Conservation (phyloP, 2,888 invertebrate species). For the Ophonus ardosiacus region DNA sequence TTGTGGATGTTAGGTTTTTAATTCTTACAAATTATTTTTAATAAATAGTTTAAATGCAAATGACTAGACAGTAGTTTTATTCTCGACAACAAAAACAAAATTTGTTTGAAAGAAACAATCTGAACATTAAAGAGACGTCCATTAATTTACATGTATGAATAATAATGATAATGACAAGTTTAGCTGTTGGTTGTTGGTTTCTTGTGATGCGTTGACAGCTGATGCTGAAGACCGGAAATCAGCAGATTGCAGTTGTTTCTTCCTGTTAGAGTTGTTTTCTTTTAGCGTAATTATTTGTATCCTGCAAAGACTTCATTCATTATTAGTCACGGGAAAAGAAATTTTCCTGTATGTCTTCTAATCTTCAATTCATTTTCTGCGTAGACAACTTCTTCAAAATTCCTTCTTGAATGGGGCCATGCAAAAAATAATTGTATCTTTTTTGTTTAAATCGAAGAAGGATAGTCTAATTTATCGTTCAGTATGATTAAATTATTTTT, state of each 20-base stretch:
- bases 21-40: not conserved
- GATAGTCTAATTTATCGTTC: too few relatives aligned
- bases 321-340: not conserved
- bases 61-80: constrained; percentile 4
- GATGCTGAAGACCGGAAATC: constrained; percentile 15
- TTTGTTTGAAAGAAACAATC: not conserved
- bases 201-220: constrained; percentile 26
- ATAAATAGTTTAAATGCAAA: constrained; percentile 11
- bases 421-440: too few relatives aligned
- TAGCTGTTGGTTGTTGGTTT: not conserved
- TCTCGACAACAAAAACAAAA: not conserved
- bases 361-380: not conserved
- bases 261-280: constrained; percentile 12
- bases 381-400: too few relatives aligned
- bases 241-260: constrained; percentile 30
- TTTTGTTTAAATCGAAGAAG: too few relatives aligned
- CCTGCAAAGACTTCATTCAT: not conserved
- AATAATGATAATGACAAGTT: constrained; percentile 33
- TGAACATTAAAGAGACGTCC: constrained; percentile 25
- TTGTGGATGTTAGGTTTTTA: not conserved
- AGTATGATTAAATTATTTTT: too few relatives aligned
- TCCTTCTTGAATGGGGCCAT: too few relatives aligned
- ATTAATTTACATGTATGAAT: constrained; percentile 35
- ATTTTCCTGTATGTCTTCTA: not conserved
- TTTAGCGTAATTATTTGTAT: not conserved